Conservation (phyloP, 37 sponge, comb jelly and placozoan genomes). For the Eunapius fragilis region DNA sequence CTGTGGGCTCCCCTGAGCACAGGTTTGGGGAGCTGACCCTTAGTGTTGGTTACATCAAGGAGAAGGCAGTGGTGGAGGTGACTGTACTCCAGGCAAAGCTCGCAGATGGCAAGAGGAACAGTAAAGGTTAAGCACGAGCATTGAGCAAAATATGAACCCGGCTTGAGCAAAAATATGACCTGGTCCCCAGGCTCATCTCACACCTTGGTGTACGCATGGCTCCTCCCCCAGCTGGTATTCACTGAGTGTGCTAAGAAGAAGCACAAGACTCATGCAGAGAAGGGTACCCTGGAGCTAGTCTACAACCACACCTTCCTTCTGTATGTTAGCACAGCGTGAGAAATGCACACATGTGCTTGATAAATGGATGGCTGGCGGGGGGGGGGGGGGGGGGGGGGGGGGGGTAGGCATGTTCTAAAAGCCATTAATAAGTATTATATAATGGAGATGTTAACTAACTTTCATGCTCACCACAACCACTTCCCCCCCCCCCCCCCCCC, state of each 20-base stretch:
- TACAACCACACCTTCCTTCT: constrained; percentile 38
- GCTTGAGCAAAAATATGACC: background rate
- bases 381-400: too few species aligned
- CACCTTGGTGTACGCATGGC: constrained; percentile 27
- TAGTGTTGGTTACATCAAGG: constrained; percentile 23
- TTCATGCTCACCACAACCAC: too few species aligned
- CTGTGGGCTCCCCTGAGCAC: background rate
- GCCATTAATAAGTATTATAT: background rate
- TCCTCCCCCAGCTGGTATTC: constrained; percentile 33
- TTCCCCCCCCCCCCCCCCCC: too few species aligned
- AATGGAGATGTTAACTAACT: too few species aligned
- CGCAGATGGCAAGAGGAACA: constrained; percentile 26
- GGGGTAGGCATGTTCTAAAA: too few species aligned
- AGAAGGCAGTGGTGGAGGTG: constrained; percentile 17
- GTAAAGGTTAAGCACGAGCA: constrained; percentile 12
- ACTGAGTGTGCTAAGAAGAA: background rate
- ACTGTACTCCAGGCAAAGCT: constrained; percentile 11
- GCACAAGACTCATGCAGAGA: constrained; percentile 33
- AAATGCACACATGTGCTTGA: too few species aligned
- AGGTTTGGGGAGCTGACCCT: constrained; percentile 16
- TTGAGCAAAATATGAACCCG: too few species aligned
- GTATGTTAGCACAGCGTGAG: constrained; percentile 21
- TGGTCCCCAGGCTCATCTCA: constrained; percentile 29
- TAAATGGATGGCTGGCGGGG: too few species aligned
- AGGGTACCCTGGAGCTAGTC: constrained; percentile 50